Base-by-base conservation (phyloP, 2,888 invertebrate species). In the Exephanes ischioxanthus region DNA sequence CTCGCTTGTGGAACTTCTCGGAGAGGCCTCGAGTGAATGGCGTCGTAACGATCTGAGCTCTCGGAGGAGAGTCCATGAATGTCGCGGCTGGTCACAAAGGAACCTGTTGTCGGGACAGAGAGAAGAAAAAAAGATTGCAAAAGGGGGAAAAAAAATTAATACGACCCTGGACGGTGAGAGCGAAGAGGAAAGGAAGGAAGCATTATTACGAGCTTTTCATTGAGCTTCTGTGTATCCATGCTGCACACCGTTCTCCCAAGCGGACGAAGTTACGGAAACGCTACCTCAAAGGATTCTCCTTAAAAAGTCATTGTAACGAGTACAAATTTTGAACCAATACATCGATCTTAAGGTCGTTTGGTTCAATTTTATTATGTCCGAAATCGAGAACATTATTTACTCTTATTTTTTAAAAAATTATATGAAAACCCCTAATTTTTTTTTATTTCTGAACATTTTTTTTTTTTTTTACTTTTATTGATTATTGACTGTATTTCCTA, bases 21-120 rank as follows among this genome's bases (percentile, higher is more conserved):
- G 22, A 45, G 14, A 45, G 53, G 19, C 30, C 58, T 83, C 63
- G 71, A 48, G 45, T 78, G 66, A 77, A 77, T 83, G 70, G 63
- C 48, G 48, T 37, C 58, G 51, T 76, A 68, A 70, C 30, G 81
- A 82, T 63, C 41, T 66, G 41, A 77, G n/a, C 41, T 66, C n/a
- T 11, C 7, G 41, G 9, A 63, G 30, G 30, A 66, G 33, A 30
- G 33, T 45, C 22, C 45, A 22, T 26, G 22, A 45, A 45, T 22
- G 41, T 68, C 48, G 68, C 22, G 66, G 37, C 19, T 14, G 16
- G 30, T 66, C 48, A 76, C 76, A 78, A 78, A 78, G 26, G 11
- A 68, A n/a, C 14, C 9, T 33, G 33, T n/a, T 66, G 37, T 66
- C n/a, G 51, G 19, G 19, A n/a, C 19, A 22, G 9, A 61, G 30